Conservation (phyloP, 1,140 invertebrate genomes). For the Micrasema minimum region DNA sequence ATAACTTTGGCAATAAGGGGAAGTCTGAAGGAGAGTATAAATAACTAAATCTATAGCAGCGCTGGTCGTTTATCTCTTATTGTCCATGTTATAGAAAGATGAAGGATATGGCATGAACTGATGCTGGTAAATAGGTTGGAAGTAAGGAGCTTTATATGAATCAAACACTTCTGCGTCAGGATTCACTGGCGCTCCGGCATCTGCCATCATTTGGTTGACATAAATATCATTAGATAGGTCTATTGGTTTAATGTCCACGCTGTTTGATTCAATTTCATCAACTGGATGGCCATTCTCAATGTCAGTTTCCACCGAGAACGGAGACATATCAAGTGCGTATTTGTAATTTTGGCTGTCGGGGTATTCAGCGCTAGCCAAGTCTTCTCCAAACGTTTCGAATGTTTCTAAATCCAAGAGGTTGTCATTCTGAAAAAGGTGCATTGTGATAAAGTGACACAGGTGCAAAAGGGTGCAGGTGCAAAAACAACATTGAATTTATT, state of each 20-base stretch:
- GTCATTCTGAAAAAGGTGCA: conserved; percentile 50
- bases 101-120: too few species aligned
- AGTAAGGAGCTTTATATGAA: conserved; percentile 30
- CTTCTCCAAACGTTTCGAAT: conserved; percentile 42
- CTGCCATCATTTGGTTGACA: conserved; percentile 57
- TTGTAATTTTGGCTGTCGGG: conserved; percentile 18
- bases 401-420: conserved; percentile 25
- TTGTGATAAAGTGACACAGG: conserved; percentile 45
- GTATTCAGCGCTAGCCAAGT: conserved; percentile 11
- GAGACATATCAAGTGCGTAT: conserved; percentile 2
- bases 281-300: neutral
- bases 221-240: conserved; percentile 61
- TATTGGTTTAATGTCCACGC: conserved; percentile 38
- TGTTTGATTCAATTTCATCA: conserved; percentile 21
- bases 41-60: conserved; percentile 32
- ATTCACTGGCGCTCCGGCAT: conserved; percentile 55
- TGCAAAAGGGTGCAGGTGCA: conserved; percentile 40
- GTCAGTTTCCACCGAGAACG: neutral
- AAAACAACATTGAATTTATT: neutral
- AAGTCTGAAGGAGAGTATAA: conserved; percentile 22
- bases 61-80: conserved; percentile 1
- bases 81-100: neutral
- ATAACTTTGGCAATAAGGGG: conserved; percentile 41
- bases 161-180: conserved; percentile 59
- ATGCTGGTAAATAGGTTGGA: neutral